A percentile compares a stretch with the other conserved stretches of the same genome.
Conservation (phyloP, 2,888 invertebrate genomes). For the Linnaemya tessellans region DNA sequence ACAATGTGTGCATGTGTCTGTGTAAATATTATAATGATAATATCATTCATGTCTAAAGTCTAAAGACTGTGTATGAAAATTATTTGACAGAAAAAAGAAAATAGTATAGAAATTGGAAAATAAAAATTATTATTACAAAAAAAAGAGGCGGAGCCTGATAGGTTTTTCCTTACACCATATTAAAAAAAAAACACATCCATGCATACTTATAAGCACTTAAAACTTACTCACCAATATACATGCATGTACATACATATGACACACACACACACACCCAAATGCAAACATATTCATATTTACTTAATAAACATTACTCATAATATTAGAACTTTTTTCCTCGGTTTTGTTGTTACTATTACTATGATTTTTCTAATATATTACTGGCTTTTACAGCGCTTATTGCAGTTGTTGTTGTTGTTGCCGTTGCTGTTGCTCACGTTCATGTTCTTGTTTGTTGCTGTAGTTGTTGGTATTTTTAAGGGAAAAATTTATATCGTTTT, state of each 20-base stretch:
- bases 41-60: constrained; percentile 46
- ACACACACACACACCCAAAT: constrained; percentile 14
- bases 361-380: constrained; percentile 49
- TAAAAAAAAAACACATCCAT: constrained; percentile 47
- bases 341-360: constrained; percentile 47
- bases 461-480: constrained; percentile 77
- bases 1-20: constrained; percentile 16
- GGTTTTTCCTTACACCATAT: constrained; percentile 65
- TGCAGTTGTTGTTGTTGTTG: constrained; percentile 45
- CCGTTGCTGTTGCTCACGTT: constrained; percentile 35
- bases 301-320: constrained; percentile 71
- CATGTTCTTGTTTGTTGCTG: background rate
- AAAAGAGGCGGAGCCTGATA: constrained; percentile 74
- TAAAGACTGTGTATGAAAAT: constrained; percentile 48
- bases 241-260: background rate
- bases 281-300: constrained; percentile 67
- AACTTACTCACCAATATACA: constrained; percentile 30
- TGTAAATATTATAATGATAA: constrained; percentile 53
- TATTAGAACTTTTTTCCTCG: constrained; percentile 36
- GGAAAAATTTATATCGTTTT: constrained; percentile 82
- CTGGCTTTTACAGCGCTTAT: constrained; percentile 28
- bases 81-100: constrained; percentile 56
- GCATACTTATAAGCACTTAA: constrained; percentile 25
- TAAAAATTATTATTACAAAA: constrained; percentile 73
- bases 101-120: constrained; percentile 69